Evolutionary conservation across 2,797 vertebrate genomes (phyloP), one percentile per base, ranked within the genome.

Genomic region (Sebastes minor): DNA sequence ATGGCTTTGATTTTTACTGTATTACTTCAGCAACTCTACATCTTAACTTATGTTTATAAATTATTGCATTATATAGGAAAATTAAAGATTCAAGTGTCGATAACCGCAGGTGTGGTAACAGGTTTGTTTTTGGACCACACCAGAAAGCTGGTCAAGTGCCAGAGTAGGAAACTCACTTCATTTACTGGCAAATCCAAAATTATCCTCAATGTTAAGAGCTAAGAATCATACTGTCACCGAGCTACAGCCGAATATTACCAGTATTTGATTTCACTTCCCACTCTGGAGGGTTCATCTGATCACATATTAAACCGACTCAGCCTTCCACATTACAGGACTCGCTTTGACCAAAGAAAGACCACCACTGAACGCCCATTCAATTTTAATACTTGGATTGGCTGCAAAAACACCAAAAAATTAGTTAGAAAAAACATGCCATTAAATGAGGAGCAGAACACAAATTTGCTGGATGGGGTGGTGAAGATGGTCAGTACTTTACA

Each of bases 41-140:
- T 62, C 35, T 46, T 35, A 46, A 81, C 28, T n/a, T 46, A 13
- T 1, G 13, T 49, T 70, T 71, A 85, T 62, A 88, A 88, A 86
- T 91, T 90, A 91, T 91, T 91, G 91, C 89, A 89, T 88, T 81
- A 55, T 65, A 85, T 62, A 22, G n/a, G 60, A 64, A 86, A 86
- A 73, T 71, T 11, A 55, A 68, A 68, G 55, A 71, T 55, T 86
- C 56, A 88, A 84, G 78, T 75, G 78, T 81, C 49, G 23, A 35
- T n/a, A 77, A 86, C 46, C 66, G 52, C 52, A 65, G 38, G 53
- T 13, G 56, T 64, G 67, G 56, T 77, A 69, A 20, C 53, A 35
- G 68, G 32, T 71, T 57, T 11, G n/a, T 55, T 69, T 11, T 18
- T 13, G 8, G 49, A 55, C 30, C 55, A 57, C 71, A 83, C 12